phyloP scores from a whole-genome alignment of 2,888 invertebrate genomes.

The Calliopum simillimum region DNA sequence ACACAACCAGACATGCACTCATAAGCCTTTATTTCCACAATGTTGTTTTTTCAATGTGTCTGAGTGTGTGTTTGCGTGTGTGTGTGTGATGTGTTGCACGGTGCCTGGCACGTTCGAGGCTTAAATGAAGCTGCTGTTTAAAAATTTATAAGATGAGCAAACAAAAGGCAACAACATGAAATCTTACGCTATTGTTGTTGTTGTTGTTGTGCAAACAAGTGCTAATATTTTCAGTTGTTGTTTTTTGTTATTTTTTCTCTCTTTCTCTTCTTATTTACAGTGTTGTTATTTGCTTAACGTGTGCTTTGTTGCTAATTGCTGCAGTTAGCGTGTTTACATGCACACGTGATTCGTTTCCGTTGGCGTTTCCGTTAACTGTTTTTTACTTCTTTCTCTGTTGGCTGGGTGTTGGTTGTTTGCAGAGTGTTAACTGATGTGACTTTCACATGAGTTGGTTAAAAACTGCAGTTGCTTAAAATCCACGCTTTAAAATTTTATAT shows the following conservation, averaged over 20 bases:
- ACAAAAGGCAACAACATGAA: conserved; percentile 9
- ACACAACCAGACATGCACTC: no score
- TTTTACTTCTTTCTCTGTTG: no score
- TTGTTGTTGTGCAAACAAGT: conserved; percentile 20
- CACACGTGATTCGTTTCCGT: conserved; percentile 26
- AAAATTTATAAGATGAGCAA: conserved; percentile 15
- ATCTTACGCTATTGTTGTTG: conserved; percentile 10
- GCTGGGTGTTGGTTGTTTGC: no score
- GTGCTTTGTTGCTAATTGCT: conserved; percentile 21
- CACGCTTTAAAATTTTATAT: no score
- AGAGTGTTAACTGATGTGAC: no score
- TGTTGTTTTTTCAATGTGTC: no score
- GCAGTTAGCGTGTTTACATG: conserved; percentile 29
- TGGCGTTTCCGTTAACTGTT: conserved; percentile 2
- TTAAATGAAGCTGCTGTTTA: conserved; percentile 17
- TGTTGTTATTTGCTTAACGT: no score
- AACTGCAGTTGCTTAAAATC: no score
- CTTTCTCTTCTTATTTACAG: not conserved
- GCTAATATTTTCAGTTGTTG: not conserved
- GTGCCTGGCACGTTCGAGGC: conserved; percentile 22
- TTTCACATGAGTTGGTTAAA: no score
- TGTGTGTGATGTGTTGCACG: conserved; percentile 1
- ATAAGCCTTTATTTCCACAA: no score
- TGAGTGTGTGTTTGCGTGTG: not conserved
- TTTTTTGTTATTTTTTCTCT: not conserved